Conservation (phyloP, 2,797 vertebrate species). For the Peromyscus aztecus region DNA sequence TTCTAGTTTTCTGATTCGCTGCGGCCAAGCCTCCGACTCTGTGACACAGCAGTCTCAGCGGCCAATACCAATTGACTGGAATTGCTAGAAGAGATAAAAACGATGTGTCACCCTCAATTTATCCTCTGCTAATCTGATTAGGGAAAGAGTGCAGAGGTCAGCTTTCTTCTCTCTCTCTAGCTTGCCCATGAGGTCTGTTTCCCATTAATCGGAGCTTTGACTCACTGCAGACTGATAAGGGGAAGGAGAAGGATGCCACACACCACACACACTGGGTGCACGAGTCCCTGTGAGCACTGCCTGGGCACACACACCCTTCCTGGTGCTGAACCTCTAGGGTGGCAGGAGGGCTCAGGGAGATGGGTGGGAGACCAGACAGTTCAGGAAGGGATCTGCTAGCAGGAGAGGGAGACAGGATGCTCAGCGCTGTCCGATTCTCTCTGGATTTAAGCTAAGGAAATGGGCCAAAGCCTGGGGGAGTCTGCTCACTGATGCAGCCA, state of each 20-base stretch:
- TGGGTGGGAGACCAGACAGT: not conserved
- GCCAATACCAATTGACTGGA: constrained; percentile 40
- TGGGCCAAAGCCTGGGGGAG: constrained; percentile 61
- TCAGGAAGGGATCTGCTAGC: not conserved
- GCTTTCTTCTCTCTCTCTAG: not conserved
- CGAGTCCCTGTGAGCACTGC: not conserved
- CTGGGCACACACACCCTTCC: not conserved
- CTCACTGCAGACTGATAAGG: not conserved
- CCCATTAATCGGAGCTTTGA: constrained; percentile 20
- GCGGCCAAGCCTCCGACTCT: constrained; percentile 36
- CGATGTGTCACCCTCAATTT: not conserved
- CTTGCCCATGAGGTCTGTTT: not conserved
- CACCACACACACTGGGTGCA: not conserved
- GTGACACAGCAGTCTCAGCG: constrained; percentile 32
- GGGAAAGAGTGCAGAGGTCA: not conserved
- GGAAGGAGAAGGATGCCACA: not conserved
- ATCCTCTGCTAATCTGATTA: constrained; percentile 35
- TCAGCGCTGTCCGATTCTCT: constrained; percentile 1
- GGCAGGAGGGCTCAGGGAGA: not conserved
- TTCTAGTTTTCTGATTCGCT: not conserved
- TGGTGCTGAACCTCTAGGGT: not conserved
- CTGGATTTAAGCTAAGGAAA: constrained; percentile 52
- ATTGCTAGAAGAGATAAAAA: constrained; percentile 69
- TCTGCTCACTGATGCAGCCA: constrained; percentile 16
- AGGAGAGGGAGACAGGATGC: not conserved